phyloP scores from a whole-genome alignment of 2,113 vertebrate species.

The Spheniscus mendiculus region DNA sequence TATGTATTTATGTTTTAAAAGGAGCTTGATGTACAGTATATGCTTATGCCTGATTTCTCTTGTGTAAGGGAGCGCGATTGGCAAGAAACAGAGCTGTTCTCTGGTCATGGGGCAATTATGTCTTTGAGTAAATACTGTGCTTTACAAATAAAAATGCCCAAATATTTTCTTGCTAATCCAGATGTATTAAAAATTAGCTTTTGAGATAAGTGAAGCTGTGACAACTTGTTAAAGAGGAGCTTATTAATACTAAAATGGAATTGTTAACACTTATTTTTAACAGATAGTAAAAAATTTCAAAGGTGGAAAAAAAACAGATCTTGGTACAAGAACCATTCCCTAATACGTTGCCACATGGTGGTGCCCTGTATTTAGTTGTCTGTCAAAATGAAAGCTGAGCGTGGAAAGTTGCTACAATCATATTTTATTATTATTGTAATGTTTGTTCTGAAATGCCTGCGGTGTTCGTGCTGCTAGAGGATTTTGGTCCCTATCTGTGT shows the following conservation, averaged over 20 bases:
- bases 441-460: neutral
- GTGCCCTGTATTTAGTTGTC: slow-evolving; percentile 63
- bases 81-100: neutral
- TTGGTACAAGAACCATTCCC: neutral
- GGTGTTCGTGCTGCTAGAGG: neutral
- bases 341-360: slow-evolving; percentile 51
- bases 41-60: neutral
- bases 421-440: neutral
- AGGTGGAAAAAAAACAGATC: neutral
- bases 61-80: rapidly evolving
- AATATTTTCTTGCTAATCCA: neutral
- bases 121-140: neutral
- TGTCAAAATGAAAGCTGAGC: slow-evolving; percentile 8
- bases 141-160: neutral
- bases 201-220: neutral
- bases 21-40: neutral
- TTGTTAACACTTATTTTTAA: neutral
- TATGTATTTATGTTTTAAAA: neutral
- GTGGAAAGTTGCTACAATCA: neutral
- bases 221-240: neutral
- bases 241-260: neutral
- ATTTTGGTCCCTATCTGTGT: neutral
- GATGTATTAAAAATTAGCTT: neutral
- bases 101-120: neutral
- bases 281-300: neutral